Evolutionary conservation across 1,140 invertebrate species (phyloP).

Genomic region (Thaumetopoea pityocampa): DNA sequence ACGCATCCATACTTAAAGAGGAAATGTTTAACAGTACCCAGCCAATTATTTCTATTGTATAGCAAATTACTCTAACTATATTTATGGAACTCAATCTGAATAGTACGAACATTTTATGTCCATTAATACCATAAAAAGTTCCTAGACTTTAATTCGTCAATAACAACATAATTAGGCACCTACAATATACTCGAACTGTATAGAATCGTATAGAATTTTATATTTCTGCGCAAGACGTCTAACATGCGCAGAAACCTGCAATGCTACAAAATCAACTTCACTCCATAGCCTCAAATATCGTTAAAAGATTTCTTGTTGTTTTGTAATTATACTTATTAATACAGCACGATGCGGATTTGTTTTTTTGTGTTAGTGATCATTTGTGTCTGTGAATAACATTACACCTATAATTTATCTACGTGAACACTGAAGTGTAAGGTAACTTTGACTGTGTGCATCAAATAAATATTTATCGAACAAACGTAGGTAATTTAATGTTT

Average conservation of each 20-base stretch:
- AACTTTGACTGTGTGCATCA: constrained; percentile 13
- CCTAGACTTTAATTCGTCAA: constrained; percentile 64
- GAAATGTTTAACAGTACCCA: too few relatives aligned
- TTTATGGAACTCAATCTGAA: too few relatives aligned
- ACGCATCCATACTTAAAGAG: too few relatives aligned
- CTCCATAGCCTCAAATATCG: constrained; percentile 41
- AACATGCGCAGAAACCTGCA: constrained; percentile 71
- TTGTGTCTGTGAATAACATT: constrained; percentile 12
- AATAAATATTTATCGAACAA: constrained; percentile 16
- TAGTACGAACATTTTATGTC: too few relatives aligned
- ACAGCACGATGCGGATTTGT: constrained; percentile 33
- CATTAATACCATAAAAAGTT: constrained; percentile 33
- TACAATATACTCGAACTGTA: constrained; percentile 26
- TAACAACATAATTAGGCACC: constrained; percentile 63
- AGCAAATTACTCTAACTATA: too few relatives aligned
- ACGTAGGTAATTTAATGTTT: constrained; percentile 16
- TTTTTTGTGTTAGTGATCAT: constrained; percentile 17
- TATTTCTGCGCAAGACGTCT: constrained; percentile 52
- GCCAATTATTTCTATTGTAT: too few relatives aligned
- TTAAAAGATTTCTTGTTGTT: constrained; percentile 39
- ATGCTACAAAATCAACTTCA: constrained; percentile 69
- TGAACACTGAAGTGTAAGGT: constrained; percentile 2
- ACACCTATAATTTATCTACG: constrained; percentile 1
- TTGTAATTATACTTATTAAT: constrained; percentile 33
- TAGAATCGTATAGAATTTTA: too few relatives aligned